Evolutionary conservation across 2,888 invertebrate genomes (phyloP), one percentile per base, ranked within the genome.

Genomic region (Hybos culiciformis): DNA sequence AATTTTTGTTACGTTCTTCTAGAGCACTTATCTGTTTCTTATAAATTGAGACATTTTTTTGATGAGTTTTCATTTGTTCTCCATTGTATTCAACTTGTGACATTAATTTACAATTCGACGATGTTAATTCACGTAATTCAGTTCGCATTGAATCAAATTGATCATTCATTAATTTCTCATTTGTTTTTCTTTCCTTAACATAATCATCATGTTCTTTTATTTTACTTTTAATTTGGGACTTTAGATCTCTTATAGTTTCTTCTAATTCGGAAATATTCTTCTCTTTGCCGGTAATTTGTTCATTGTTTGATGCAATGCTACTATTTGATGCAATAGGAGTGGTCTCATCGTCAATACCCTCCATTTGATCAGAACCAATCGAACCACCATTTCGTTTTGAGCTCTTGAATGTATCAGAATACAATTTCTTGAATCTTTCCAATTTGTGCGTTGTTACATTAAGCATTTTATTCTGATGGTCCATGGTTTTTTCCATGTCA

Each of bases 351-450:
- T 47, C 49, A 15, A 56, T 54, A 62, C 71, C 63, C 58, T 67
- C 51, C 54, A 54, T 53, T 60, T 49, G 46, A 11, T 52, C 51
- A 4, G 32, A 48, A 17, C 34, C 48, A 37, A 51, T 45, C 5
- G 49, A 48, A 9, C 48, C 49, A n/a, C n/a, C n/a, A n/a, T n/a
- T n/a, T n/a, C n/a, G n/a, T n/a, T n/a, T n/a, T n/a, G n/a, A n/a
- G n/a, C n/a, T n/a, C 57, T 54, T 51, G 53, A 62, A 74, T 76
- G 72, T 70, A 53, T 83, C 80, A 53, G 78, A 75, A 58, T 83
- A 83, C 57, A 84, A 69, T 53, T 80, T 81, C 59, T 85, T 83
- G 62, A 90, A 93, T 75, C 85, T 83, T 57, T 94, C 92, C 41
- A 88, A 73, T 66, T 94, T 92, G 46, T 82, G 75, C 19, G 85